These are phyloP conservation scores for Trochalopteron elliotii DNA, from an alignment of 2,113 vertebrate species.

Conservation along the genomic window DNA sequence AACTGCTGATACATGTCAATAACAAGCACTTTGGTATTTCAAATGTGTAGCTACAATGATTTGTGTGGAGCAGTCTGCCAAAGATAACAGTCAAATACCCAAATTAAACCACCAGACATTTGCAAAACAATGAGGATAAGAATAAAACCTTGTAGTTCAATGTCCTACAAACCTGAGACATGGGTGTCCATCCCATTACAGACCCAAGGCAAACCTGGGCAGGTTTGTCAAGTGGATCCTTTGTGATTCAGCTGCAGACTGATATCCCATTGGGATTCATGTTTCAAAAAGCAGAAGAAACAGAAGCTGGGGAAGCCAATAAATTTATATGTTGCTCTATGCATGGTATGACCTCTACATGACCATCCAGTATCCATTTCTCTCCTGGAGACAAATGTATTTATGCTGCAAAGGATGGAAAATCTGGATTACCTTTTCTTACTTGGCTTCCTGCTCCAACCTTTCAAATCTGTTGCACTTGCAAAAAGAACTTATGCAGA, in stretches of 20 bases:
- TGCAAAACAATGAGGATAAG: not conserved
- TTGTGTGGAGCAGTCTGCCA: not conserved
- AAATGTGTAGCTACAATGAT: not conserved
- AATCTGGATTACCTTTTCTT: not conserved
- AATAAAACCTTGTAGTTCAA: not conserved
- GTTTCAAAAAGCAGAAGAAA: not conserved
- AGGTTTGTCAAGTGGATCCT: not conserved
- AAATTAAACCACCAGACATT: not conserved
- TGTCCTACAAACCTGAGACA: not conserved
- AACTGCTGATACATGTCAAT: not conserved
- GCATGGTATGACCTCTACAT: fast-evolving
- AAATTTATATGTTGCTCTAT: not conserved
- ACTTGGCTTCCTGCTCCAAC: not conserved
- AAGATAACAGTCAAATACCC: not conserved
- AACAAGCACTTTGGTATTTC: not conserved
- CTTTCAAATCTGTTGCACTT: not conserved
- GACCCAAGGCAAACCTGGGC: not conserved
- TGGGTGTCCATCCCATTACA: fast-evolving
- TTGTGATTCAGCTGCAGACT: not conserved
- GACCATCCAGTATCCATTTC: not conserved
- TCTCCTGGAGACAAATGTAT: not conserved
- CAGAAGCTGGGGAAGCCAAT: not conserved
- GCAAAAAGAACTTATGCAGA: not conserved
- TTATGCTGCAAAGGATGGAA: not conserved
- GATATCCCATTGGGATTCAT: not conserved